Evolutionary conservation across 2,888 invertebrate genomes (phyloP), one percentile per base, ranked within the genome.

Genomic region (Byasa hedistus): DNA sequence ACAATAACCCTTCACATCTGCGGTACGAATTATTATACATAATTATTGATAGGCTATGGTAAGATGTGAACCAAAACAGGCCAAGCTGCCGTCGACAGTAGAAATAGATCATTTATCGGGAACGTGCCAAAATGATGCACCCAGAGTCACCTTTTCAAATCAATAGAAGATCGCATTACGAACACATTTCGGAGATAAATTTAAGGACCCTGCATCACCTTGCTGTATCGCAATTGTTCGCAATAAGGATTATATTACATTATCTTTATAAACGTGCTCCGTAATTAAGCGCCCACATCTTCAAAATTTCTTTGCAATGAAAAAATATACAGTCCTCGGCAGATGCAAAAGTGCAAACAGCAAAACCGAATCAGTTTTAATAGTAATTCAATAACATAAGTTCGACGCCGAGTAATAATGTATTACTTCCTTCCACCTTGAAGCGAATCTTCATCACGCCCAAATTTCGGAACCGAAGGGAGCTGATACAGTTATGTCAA

Each of bases 361-460:
- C 78, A 81, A 77, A 77, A 83, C 79, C 77, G 80, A 86, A 87
- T 88, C 85, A 87, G 85, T 86, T 85, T 87, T 79, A 81, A 86
- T 84, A 89, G 91, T 90, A 90, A 91, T 91, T 89, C 90, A 89
- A 91, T 91, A 91, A 91, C 91, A 86, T 89, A 89, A 90, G 87
- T 87, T 86, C 79, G 85, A 90, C 88, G 83, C 83, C 76, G 74
- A 76, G 79, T 81, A 84, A 85, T 87, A 88, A 91, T 86, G 82
- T 89, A 90, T 91, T 86, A 86, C 91, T 91, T 91, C 91, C 91
- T 91, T 86, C 84, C 91, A 91, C 90, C 90, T 90, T 90, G 82
- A 79, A 83, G 76, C 77, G 73, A 77, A 72, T 70, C 76, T 75
- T 71, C 77, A 75, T 66, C 71, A 76, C 76, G 71, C 75, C 76